Evolutionary conservation across 1,140 invertebrate genomes (phyloP).

Genomic region (Neomicropteryx cornuta): DNA sequence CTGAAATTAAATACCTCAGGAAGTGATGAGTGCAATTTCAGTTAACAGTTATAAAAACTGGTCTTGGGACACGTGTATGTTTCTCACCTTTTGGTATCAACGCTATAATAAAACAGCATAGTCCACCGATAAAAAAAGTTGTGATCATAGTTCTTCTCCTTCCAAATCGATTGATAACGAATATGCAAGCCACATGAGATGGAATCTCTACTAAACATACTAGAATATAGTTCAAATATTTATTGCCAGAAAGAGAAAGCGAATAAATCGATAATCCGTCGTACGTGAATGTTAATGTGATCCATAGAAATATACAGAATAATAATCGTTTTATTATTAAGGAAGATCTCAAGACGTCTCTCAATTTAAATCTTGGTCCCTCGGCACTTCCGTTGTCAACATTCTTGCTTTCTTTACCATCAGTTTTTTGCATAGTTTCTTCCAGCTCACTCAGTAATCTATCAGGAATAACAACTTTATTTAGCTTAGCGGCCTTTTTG

Average conservation of each 20-base stretch:
- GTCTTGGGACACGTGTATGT: too few species aligned
- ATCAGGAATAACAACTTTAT: slow-evolving; percentile 39
- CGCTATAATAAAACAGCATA: too few species aligned
- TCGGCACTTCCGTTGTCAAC: too few species aligned
- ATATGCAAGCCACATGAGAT: slow-evolving; percentile 36
- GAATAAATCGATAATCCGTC: slow-evolving; percentile 58
- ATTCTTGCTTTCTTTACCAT: too few species aligned
- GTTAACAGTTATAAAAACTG: too few species aligned
- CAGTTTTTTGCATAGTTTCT: too few species aligned
- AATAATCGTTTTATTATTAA: slow-evolving; percentile 26
- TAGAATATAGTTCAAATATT: slow-evolving; percentile 46
- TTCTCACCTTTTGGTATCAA: too few species aligned
- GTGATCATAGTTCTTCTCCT: slow-evolving; percentile 27
- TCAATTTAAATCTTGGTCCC: too few species aligned
- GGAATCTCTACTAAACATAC: slow-evolving; percentile 46
- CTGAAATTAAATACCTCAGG: too few species aligned
- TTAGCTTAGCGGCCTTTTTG: slow-evolving; percentile 44
- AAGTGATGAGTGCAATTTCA: too few species aligned
- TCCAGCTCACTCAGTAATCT: too few species aligned
- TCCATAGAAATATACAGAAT: slow-evolving; percentile 31
- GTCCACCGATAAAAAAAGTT: too few species aligned
- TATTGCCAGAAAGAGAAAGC: slow-evolving; percentile 51
- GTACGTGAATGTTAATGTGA: slow-evolving; percentile 46
- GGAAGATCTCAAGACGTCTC: slow-evolving; percentile 26
- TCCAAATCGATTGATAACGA: slow-evolving; percentile 28